Evolutionary conservation across 2,888 invertebrate species (phyloP).

Genomic region (Formica aserva): DNA sequence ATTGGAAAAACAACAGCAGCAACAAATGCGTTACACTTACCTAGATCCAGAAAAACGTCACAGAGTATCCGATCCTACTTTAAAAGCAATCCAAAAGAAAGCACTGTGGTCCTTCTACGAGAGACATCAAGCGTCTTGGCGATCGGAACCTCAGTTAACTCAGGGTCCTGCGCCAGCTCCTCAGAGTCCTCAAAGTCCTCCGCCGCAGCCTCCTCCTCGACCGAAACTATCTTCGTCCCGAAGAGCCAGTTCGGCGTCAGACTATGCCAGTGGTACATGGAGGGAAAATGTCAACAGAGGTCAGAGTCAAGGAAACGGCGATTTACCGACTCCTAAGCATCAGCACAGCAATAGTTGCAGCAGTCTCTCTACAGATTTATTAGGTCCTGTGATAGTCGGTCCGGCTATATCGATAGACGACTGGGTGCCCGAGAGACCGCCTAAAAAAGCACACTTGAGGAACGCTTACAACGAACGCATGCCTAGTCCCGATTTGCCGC

Average conservation of each 20-base stretch:
- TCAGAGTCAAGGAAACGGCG: conserved; percentile 73
- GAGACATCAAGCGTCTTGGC: conserved; percentile 88
- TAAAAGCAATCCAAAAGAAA: conserved; percentile 94
- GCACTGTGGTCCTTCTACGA: conserved; percentile 93
- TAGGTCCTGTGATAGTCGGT: conserved; percentile 89
- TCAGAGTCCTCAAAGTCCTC: conserved; percentile 78
- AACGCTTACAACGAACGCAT: conserved; percentile 87
- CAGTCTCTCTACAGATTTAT: conserved; percentile 87
- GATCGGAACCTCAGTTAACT: conserved; percentile 88
- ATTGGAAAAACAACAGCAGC: conserved; percentile 83
- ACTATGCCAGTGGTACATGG: conserved; percentile 88
- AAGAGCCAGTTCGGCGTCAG: conserved; percentile 90
- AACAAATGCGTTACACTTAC: conserved; percentile 89
- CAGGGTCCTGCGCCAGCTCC: conserved; percentile 65
- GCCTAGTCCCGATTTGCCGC: conserved; percentile 88
- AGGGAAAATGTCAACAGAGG: conserved; percentile 82
- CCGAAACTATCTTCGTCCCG: conserved; percentile 86
- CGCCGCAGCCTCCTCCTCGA: conserved; percentile 85
- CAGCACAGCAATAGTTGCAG: conserved; percentile 88
- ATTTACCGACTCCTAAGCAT: conserved; percentile 85
- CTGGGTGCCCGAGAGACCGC: conserved; percentile 92
- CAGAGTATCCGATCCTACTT: conserved; percentile 90
- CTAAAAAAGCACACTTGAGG: conserved; percentile 91
- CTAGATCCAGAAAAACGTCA: conserved; percentile 91
- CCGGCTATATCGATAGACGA: conserved; percentile 89